phyloP scores from a whole-genome alignment of 1,140 invertebrate species.

The Drosophila murphyi region DNA sequence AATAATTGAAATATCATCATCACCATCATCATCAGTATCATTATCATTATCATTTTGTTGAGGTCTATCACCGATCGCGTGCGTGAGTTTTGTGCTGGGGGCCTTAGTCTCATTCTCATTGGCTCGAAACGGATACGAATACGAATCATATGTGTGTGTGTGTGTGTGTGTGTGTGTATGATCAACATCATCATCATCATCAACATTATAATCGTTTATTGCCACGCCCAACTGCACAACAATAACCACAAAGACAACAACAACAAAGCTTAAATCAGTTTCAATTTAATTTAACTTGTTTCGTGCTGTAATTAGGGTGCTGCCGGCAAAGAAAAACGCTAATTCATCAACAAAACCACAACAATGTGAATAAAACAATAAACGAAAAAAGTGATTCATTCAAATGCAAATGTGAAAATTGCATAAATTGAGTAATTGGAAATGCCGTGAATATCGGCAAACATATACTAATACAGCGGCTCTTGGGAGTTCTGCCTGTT shows the following conservation, averaged over 20 bases:
- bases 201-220: conserved; percentile 48
- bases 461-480: conserved; percentile 19
- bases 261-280: conserved; percentile 61
- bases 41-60: conserved; percentile 31
- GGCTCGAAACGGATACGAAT: conserved; percentile 68
- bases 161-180: no score
- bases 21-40: conserved; percentile 60
- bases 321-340: conserved; percentile 36
- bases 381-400: conserved; percentile 4
- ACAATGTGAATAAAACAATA: conserved; percentile 1
- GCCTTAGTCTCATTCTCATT: conserved; percentile 35
- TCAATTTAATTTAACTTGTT: conserved; percentile 75
- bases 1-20: conserved; percentile 65
- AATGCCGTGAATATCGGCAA: conserved; percentile 30
- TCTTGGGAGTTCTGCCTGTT: conserved; percentile 43
- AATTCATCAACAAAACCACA: conserved; percentile 37
- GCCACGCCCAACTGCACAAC: conserved; percentile 72
- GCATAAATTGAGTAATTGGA: conserved; percentile 5
- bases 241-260: conserved; percentile 23
- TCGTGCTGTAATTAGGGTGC: conserved; percentile 72
- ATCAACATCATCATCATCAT: conserved; percentile 47
- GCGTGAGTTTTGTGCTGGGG: conserved; percentile 52
- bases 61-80: conserved; percentile 55
- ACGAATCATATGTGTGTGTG: conserved; percentile 3
- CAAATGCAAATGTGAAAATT: conserved; percentile 15